Evolutionary conservation across 2,888 invertebrate genomes (phyloP), one percentile per base, ranked within the genome.

Genomic region (Macrophya annulata): DNA sequence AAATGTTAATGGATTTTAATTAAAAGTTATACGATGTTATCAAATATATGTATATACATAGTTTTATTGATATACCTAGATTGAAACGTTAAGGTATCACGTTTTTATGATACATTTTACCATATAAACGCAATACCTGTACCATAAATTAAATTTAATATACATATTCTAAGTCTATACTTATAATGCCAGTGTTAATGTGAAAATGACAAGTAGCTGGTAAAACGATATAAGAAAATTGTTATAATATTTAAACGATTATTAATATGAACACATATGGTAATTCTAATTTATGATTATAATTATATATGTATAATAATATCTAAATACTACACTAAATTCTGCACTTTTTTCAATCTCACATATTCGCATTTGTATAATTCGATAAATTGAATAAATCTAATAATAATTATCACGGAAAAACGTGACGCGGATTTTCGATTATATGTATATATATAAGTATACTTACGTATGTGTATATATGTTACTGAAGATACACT

Each of bases 1-100:
- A 21, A 74, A 74, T 74, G 48, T 74, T 74, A 74, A n/a, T 45
- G 5, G 74, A 74, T 74, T 45, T 21, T 74, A 74, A 48, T 43
- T 21, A 12, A 25, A 25, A 74, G 43, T n/a, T 25, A 31, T 31
- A 45, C 74, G 25, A 43, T 43, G 21, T 45, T 74, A 74, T n/a
- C 45, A 25, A 74, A 45, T 37, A 37, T 31, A 37, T 68, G 31
- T 37, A 37, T 62, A 62, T 31, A 62, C 48, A 12, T 62, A 21
- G 37, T 72, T 72, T 72, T 31, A 72, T 21, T n/a, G n/a, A n/a
- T 43, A 43, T 40, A 40, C 8, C 1, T 40, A 72, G 15, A 17
- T 62, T 62, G 17, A 62, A 62, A 62, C 8, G 21, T 62, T 55
- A 55, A n/a, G 15, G 12, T 72, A 21, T 43, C 21, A 43, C 71